Base-by-base conservation (phyloP, 2,888 invertebrate species). In the Drosophila nr. perissopoda region DNA sequence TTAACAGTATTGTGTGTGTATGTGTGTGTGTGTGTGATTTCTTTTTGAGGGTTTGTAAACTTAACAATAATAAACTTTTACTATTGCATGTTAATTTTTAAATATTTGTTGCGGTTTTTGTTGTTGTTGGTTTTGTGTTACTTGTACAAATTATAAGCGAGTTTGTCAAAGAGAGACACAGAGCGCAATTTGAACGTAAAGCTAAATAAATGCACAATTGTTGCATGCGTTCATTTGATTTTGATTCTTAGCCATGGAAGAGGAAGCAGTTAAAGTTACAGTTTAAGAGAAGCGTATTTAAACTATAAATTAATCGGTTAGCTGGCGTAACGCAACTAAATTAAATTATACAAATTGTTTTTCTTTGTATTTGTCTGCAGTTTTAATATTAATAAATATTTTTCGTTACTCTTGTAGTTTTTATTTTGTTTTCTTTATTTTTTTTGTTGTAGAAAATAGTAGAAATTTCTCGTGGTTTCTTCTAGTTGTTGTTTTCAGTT, bases 201-300 rank as follows among this genome's bases (percentile, higher is more conserved):
- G 83, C 88, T 88, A 83, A 88, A 76, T 86, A 86, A 86, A 86
- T 84, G 84, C 84, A 84, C 80, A 86, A 76, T 70, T 72, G 52
- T 70, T 74, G 66, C 63, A 70, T 64, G 75, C 61, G 74, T 64
- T 69, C 25, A 18, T 54, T 57, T 51, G 84, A 86, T 86, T 84
- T 86, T 82, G 83, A 86, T 86, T 86, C 59, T 83, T 68, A 77
- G 87, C 76, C 86, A 77, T 70, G 74, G 73, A 67, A 70, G 74
- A 68, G 74, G 71, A 84, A 82, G 79, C 82, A 71, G 69, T 76
- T 58, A 34, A 56, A 66, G 58, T 70, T 74, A 49, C 16, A 49
- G 27, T 29, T 49, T 29, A 70, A 71, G 77, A 66, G 72, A 71
- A 79, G 77, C 76, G 74, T 76, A 75, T 52, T 71, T 21, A 56